A percentile compares a stretch with the other conserved stretches of the same genome.
Conservation (phyloP, 2,888 invertebrate genomes). For the Lymantria dispar region DNA sequence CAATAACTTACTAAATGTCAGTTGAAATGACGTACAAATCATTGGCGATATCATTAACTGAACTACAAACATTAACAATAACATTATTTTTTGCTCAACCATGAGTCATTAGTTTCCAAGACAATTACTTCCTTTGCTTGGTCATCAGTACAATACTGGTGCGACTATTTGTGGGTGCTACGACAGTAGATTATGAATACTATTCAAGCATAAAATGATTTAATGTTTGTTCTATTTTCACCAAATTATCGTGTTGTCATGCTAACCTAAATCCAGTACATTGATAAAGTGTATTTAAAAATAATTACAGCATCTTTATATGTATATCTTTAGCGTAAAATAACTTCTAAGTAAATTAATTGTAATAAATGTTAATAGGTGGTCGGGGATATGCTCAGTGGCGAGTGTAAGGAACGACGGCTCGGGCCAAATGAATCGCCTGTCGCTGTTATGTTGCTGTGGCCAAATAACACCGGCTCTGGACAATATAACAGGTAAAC, state of each 20-base stretch:
- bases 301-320: too few species aligned
- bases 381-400: constrained; percentile 92
- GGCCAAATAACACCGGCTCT: constrained; percentile 86
- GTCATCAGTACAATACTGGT: constrained; percentile 35
- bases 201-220: constrained; percentile 3
- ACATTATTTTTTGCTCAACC: constrained; percentile 33
- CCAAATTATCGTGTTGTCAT: constrained; percentile 5
- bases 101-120: constrained; percentile 37
- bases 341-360: background rate
- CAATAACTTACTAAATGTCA: constrained; percentile 10
- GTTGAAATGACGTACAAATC: constrained; percentile 1
- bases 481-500: constrained; percentile 77
- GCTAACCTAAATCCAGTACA: background rate
- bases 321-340: background rate
- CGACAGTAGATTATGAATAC: background rate
- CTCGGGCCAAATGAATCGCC: constrained; percentile 91
- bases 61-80: constrained; percentile 19
- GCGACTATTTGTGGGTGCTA: constrained; percentile 12
- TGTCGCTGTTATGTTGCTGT: constrained; percentile 91
- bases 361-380: constrained; percentile 71
- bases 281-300: background rate
- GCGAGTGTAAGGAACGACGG: constrained; percentile 95
- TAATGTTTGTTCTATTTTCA: constrained; percentile 13
- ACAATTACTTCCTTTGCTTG: constrained; percentile 43
- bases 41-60: constrained; percentile 1